phyloP scores from a whole-genome alignment of 2,888 invertebrate species.

The Anoplius nigerrimus region DNA sequence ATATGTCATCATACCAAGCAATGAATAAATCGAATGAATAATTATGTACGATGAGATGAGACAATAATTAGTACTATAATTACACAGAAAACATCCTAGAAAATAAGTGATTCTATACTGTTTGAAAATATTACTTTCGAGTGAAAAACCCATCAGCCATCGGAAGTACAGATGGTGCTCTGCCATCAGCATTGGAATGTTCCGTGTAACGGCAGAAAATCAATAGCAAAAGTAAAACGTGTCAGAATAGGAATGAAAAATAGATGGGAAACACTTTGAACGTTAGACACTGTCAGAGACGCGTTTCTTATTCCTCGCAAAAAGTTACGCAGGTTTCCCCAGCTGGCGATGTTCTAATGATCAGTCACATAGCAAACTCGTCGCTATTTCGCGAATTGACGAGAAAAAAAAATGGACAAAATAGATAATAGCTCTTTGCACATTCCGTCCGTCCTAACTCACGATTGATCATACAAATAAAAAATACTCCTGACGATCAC shows the following conservation, averaged over 20 bases:
- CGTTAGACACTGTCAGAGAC: constrained; percentile 16
- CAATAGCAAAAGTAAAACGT: background rate
- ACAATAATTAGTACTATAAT: too few species aligned
- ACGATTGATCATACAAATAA: constrained; percentile 39
- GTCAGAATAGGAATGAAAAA: background rate
- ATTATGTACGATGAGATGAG: too few species aligned
- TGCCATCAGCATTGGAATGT: constrained; percentile 1
- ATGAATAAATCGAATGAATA: too few species aligned
- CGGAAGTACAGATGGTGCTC: constrained; percentile 1
- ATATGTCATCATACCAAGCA: too few species aligned
- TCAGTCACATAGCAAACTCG: constrained; percentile 54
- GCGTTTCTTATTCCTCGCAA: constrained; percentile 13
- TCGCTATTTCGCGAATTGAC: constrained; percentile 40
- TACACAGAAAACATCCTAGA: too few species aligned
- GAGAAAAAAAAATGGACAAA: constrained; percentile 52
- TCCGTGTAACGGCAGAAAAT: background rate
- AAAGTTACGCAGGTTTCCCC: constrained; percentile 46
- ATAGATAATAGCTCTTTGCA: constrained; percentile 44
- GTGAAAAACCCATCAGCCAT: too few species aligned
- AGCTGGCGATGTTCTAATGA: constrained; percentile 44
- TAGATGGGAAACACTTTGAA: constrained; percentile 12
- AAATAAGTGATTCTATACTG: too few species aligned
- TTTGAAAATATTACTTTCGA: too few species aligned
- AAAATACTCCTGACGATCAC: constrained; percentile 24
- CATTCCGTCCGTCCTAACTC: constrained; percentile 7